Base-by-base conservation (phyloP, 1,140 invertebrate species). In the Diachasmimorpha longicaudata region DNA sequence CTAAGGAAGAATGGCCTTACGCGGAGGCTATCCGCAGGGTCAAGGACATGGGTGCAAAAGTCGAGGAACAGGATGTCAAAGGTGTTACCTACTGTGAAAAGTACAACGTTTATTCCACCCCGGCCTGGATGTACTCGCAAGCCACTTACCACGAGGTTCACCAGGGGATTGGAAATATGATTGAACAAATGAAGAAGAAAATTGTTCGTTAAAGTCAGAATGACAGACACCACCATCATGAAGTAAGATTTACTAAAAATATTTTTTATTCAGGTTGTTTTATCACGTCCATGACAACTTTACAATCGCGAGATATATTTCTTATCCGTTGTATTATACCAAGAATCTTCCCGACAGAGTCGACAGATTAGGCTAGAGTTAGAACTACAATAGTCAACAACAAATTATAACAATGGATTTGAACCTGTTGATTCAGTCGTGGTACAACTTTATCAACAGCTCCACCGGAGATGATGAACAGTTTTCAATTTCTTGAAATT, bases 81-180 rank as follows among this genome's bases (percentile, higher is more conserved):
- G 91, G 91, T 72, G 82, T 90, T 13, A 85, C 89, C 23, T 81
- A 88, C 36, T 92, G 92, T 81, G 80, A 82, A 2, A 85, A 89
- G 9, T 90, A 91, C 79, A 88, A 89, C 39, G 84, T 93, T 36
- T 89, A 91, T 10, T 91, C 90, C 13, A 91, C 92, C 4, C 92
- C 92, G 9, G 92, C 92, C 0, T 93, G 89, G 84, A 91, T 93
- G 90, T 92, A 91, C 76, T 84, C 90, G 31, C 84, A 72, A 23
- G 82, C 85, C 6, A 81, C 79, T 23, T 88, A 89, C 37, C 87
- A 90, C 71, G 89, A 92, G 72, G 82, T 92, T 55, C 88, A 90
- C 79, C 88, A 91, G 74, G 91, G 91, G 4, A 90, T 93, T 77
- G 91, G 91, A 0, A 88, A 88, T 71, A 89, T 93, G 88, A 86